These are phyloP conservation scores for Periphyllus acericola DNA, from an alignment of 2,888 invertebrate genomes.

Conservation along the genomic window DNA sequence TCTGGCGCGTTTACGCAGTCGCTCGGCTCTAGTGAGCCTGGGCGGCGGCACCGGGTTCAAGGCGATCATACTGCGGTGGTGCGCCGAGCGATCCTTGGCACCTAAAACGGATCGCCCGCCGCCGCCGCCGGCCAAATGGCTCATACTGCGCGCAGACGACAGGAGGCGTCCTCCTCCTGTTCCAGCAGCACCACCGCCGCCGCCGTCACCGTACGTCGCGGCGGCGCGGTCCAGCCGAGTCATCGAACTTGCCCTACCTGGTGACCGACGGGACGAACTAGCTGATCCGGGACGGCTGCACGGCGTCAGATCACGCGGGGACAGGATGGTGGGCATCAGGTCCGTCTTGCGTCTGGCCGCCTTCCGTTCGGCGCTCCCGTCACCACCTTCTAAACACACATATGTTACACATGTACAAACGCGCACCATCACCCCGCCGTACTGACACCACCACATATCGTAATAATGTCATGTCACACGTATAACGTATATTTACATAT, in stretches of 20 bases:
- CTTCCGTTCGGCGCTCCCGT: conserved; percentile 66
- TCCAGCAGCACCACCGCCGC: conserved; percentile 66
- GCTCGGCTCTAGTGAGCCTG: conserved; percentile 68
- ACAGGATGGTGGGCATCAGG: conserved; percentile 89
- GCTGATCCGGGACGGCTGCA: conserved; percentile 69
- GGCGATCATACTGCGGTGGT: conserved; percentile 70
- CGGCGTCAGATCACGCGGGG: conserved; percentile 69
- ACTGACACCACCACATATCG: conserved; percentile 10
- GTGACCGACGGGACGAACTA: conserved; percentile 68
- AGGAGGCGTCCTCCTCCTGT: conserved; percentile 65
- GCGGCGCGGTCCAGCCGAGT: conserved; percentile 82
- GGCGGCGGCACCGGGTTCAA: conserved; percentile 66
- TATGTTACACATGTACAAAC: conserved; percentile 62
- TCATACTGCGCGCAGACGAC: conserved; percentile 74
- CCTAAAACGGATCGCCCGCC: conserved; percentile 44
- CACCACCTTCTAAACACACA: conserved; percentile 62
- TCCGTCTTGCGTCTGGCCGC: conserved; percentile 89
- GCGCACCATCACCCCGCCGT: conserved; percentile 9
- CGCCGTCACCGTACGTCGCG: conserved; percentile 65
- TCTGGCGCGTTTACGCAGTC: conserved; percentile 67
- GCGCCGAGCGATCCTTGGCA: conserved; percentile 65
- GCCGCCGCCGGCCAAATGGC: conserved; percentile 71
- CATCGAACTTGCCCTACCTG: conserved; percentile 94
- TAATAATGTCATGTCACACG: too few relatives aligned
- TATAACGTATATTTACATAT: too few relatives aligned